Percentiles rank a stretch among this genome's conserved stretches.
These are phyloP conservation scores for Eumacrocentrus americanus DNA, from an alignment of 2,888 invertebrate species.

Conservation along the genomic window DNA sequence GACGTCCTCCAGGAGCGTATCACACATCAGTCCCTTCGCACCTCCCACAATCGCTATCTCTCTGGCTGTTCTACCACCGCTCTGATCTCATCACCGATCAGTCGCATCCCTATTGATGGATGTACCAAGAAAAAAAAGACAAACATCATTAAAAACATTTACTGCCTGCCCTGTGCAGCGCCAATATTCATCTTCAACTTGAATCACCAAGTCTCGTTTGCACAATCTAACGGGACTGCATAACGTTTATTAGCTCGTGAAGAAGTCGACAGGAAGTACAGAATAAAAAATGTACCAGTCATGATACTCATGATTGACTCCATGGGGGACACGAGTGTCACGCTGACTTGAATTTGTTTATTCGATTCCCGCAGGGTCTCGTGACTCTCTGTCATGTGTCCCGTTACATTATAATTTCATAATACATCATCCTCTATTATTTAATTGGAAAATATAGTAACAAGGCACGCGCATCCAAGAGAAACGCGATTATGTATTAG, in stretches of 20 bases:
- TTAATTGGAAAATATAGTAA: slow-evolving; percentile 19
- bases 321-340: not conserved
- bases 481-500: not conserved
- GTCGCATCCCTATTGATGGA: slow-evolving; percentile 48
- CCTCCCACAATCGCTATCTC: slow-evolving; percentile 50
- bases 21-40: slow-evolving; percentile 39
- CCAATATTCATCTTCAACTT: not conserved
- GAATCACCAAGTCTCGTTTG: slow-evolving; percentile 1
- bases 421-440: not conserved
- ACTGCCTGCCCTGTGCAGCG: not conserved
- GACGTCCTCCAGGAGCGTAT: slow-evolving; percentile 37
- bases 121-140: not conserved
- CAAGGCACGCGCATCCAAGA: not conserved
- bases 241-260: not conserved
- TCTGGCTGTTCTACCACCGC: slow-evolving; percentile 46
- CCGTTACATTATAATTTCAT: slow-evolving; percentile 7
- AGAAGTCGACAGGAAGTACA: slow-evolving; percentile 4
- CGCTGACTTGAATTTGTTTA: slow-evolving; percentile 15
- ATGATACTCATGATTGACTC: slow-evolving; percentile 9
- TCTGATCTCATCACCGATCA: slow-evolving; percentile 45
- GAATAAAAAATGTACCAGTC: not conserved
- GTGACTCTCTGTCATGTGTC: not conserved
- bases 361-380: slow-evolving; percentile 14
- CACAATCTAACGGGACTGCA: slow-evolving; percentile 16
- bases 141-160: not conserved